Evolutionary conservation across 2,113 vertebrate species (phyloP).

Genomic region (Craseonycteris thonglongyai): DNA sequence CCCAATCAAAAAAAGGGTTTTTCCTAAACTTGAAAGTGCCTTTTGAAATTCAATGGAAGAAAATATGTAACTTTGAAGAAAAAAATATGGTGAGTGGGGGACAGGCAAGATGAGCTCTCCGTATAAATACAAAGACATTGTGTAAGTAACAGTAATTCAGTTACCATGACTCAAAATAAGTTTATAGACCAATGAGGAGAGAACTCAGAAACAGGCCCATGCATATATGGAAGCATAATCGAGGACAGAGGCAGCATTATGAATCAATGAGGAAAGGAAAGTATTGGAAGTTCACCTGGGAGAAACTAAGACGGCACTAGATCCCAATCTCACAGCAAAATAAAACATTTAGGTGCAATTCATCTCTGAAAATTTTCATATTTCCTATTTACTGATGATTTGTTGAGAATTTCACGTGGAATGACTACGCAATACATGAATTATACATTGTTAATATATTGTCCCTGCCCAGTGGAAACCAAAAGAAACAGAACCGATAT

Average conservation of each 20-base stretch:
- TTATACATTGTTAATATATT: background rate
- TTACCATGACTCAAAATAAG: background rate
- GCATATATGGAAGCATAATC: background rate
- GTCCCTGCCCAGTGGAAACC: background rate
- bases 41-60: background rate
- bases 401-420: background rate
- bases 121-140: background rate
- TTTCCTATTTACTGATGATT: background rate
- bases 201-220: background rate
- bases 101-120: background rate
- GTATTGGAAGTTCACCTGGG: background rate
- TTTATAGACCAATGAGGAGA: background rate
- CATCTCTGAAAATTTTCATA: background rate
- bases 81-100: background rate
- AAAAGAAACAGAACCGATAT: background rate
- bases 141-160: background rate
- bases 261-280: background rate
- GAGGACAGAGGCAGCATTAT: background rate
- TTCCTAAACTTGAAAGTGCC: background rate
- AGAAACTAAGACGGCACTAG: background rate
- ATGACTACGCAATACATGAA: background rate
- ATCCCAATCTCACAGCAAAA: background rate
- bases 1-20: background rate
- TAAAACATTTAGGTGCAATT: background rate
- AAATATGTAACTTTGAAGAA: background rate